Percentiles rank a stretch among this genome's conserved stretches.
Evolutionary conservation across 2,113 vertebrate genomes (phyloP).

Genomic region (Telmatochromis sp.): DNA sequence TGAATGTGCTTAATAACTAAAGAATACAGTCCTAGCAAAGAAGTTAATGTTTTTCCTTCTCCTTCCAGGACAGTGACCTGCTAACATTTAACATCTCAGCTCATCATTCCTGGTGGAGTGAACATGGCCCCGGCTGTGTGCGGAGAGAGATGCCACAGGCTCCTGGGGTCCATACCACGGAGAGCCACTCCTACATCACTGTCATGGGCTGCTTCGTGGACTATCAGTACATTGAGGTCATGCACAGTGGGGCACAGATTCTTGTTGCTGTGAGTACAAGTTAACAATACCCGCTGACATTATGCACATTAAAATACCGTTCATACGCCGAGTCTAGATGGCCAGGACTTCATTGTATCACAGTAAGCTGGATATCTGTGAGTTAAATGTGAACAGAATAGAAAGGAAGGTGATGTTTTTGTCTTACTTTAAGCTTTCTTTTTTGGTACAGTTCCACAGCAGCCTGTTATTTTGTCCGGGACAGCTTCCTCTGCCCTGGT

Average conservation of each 20-base stretch:
- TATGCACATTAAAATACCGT: background rate
- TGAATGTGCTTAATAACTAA: background rate
- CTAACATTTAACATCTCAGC: conserved; percentile 86
- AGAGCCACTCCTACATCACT: conserved; percentile 78
- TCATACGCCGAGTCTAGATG: background rate
- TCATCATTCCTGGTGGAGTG: conserved; percentile 87
- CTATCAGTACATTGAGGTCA: conserved; percentile 83
- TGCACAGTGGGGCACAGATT: conserved; percentile 85
- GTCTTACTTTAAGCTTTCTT: background rate
- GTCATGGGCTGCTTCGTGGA: conserved; percentile 81
- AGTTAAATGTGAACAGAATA: background rate
- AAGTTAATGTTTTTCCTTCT: background rate
- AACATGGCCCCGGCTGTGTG: conserved; percentile 82
- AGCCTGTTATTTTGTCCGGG: conserved; percentile 17
- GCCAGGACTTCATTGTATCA: background rate
- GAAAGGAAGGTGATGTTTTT: background rate
- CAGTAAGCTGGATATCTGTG: background rate
- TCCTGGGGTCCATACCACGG: conserved; percentile 63
- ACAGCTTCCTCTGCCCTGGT: background rate
- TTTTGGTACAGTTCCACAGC: background rate
- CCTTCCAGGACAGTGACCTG: conserved; percentile 79
- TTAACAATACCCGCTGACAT: background rate
- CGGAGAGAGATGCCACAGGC: conserved; percentile 67
- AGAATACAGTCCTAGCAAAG: background rate
- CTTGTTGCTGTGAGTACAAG: conserved; percentile 76